phyloP scores from a whole-genome alignment of 2,888 invertebrate species.

The Slavum lentiscoides region DNA sequence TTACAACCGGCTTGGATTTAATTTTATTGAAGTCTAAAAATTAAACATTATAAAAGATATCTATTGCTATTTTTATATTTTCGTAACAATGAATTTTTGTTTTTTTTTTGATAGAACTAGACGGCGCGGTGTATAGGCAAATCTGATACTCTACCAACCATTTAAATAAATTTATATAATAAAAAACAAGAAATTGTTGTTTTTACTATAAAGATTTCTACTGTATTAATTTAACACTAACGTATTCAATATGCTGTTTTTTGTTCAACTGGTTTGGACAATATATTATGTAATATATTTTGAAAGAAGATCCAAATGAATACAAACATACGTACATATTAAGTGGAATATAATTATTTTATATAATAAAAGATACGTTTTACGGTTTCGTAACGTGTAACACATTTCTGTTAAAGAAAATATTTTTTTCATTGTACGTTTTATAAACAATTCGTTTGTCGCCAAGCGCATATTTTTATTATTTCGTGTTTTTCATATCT shows the following conservation, averaged over 20 bases:
- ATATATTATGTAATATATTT: not conserved
- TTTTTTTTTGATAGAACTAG: not conserved
- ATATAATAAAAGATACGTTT: not conserved
- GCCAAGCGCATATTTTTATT: not conserved
- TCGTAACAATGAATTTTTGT: not conserved
- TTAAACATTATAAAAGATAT: too few species aligned
- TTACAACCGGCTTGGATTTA: too few species aligned
- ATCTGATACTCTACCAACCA: not conserved
- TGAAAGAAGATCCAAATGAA: not conserved
- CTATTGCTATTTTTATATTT: not conserved
- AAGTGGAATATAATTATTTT: not conserved
- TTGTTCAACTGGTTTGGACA: not conserved
- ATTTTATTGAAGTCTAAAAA: too few species aligned
- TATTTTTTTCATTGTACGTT: not conserved
- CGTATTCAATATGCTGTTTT: not conserved
- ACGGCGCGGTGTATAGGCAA: constrained; percentile 38
- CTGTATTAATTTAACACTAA: not conserved
- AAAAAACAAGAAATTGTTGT: not conserved
- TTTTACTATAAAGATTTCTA: not conserved
- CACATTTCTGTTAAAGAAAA: not conserved
- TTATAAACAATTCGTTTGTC: not conserved
- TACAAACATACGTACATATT: too few species aligned
- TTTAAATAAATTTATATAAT: not conserved
- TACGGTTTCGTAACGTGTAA: not conserved
- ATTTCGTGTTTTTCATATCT: not conserved